Evolutionary conservation across 2,888 invertebrate genomes (phyloP).

Genomic region (Synanthedon andrenaeformis): DNA sequence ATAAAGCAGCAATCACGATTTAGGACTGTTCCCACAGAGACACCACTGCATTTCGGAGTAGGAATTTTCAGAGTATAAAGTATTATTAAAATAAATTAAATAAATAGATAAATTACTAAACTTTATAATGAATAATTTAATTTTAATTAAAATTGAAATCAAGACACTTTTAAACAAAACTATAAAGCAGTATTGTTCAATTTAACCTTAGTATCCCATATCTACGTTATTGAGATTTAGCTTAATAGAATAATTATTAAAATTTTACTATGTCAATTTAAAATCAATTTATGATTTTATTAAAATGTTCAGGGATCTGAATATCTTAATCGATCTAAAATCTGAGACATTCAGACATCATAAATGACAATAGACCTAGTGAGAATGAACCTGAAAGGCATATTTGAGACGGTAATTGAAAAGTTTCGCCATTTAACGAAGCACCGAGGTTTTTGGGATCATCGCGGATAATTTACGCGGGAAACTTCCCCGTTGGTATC

Average conservation of each 20-base stretch:
- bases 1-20: too few species aligned
- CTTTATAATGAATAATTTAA: not conserved
- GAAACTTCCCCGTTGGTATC: not conserved
- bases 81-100: not conserved
- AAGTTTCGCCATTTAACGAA: constrained; percentile 1
- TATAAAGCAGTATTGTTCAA: too few species aligned
- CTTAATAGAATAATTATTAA: too few species aligned
- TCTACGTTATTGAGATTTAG: too few species aligned
- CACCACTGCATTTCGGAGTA: not conserved
- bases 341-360: not conserved
- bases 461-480: constrained; percentile 1
- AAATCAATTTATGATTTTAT: too few species aligned
- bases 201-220: too few species aligned
- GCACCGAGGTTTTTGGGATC: constrained; percentile 1
- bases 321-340: too few species aligned
- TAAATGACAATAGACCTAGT: not conserved
- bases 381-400: not conserved
- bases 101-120: not conserved
- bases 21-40: too few species aligned
- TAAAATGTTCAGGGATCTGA: too few species aligned
- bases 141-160: not conserved
- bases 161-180: too few species aligned
- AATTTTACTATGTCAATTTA: too few species aligned
- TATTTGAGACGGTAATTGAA: constrained; percentile 1
- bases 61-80: not conserved